Evolutionary conservation across 1,140 invertebrate genomes (phyloP), one percentile per base, ranked within the genome.

Genomic region (Hyposmocoma kahamanoa): DNA sequence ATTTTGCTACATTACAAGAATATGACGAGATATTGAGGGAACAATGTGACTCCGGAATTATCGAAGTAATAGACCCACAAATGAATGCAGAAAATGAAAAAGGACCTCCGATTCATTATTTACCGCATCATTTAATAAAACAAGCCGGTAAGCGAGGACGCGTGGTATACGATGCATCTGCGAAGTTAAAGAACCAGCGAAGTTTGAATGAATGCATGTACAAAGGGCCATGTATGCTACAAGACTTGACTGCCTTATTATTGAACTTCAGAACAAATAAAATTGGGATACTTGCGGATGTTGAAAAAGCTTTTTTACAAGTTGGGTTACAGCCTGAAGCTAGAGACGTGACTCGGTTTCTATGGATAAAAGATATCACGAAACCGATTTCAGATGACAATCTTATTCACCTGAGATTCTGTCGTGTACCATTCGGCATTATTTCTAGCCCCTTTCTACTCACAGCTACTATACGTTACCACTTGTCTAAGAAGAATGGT

Each of bases 231-330:
- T 39, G 20, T 9, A 13, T 51, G 17, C 15, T 51, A 6, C 9
- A 44, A 26, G 49, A 51, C 13, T 13, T 51, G 9, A 44, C 34
- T 13, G 42, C 10, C 22, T 19, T 51, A 6, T 3, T 51, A 4
- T 11, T 51, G 1, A 43, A 22, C 10, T 51, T 51, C 42, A 20
- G 49, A 19, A 13, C 9, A n/a, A n/a, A 51, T 19, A 11, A 24
- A 4, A 51, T 51, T 22, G 49, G 21, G 1, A 34, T 50, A 4
- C 3, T 36, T 2, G 45, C 45, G 11, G 45, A 47, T 13, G 34
- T 47, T 2, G 32, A 50, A 15, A 50, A 50, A 26, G 41, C 48
- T 4, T 50, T 50, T n/a, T 22, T 50, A 15, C 48, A 50, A 22
- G n/a, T 50, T 8, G 47, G 39, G 6, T 15, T 50, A 5, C 41